Evolutionary conservation across 92 coral and sea anemone species (phyloP), one percentile per base, ranked within the genome.

Genomic region (Siderastrea radians): DNA sequence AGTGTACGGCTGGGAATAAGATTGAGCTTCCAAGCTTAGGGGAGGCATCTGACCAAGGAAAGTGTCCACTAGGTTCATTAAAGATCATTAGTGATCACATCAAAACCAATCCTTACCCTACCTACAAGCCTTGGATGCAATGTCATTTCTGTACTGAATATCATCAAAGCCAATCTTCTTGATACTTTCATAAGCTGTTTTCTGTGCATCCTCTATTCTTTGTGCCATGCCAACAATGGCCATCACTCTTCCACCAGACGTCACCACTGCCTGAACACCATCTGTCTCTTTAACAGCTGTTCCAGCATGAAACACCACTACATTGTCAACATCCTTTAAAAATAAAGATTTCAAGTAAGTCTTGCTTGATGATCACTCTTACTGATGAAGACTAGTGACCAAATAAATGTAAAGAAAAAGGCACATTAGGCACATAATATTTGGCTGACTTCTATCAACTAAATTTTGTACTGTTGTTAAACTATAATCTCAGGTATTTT

Each of bases 241-340:
- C 57, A 97, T 63, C n/a, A 97, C 99, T 54, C 99, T 88, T 5
- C 99, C 99, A 16, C 99, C 99, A 55, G 97, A 94, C 5, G 99
- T 97, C 2, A 95, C 94, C 51, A 96, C 90, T 2, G 72, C 49
- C 9, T 91, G 80, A 11, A 74, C 90, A 74, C 71, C 82, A 4
- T 75, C 89, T 7, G 74, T 49, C 52, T 84, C 57, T 66, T 88
- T 88, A 38, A 78, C 14, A 11, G 92, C 84, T 67, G 99, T 97
- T 3, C 99, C 99, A 84, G 98, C 99, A 80, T 97, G 99, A 87
- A 97, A 95, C 71, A 97, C 93, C 52, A 89, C 66, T 1, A 91
- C 71, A 2, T 91, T 90, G 38, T 86, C 79, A 15, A 15, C 80
- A 67, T 60, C 64, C 89, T 85, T 26, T 66, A 45, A 11, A 71